A percentile compares a stretch with the other conserved stretches of the same genome.
These are phyloP conservation scores for Torymus texanus DNA, from an alignment of 2,888 invertebrate species.

Conservation along the genomic window DNA sequence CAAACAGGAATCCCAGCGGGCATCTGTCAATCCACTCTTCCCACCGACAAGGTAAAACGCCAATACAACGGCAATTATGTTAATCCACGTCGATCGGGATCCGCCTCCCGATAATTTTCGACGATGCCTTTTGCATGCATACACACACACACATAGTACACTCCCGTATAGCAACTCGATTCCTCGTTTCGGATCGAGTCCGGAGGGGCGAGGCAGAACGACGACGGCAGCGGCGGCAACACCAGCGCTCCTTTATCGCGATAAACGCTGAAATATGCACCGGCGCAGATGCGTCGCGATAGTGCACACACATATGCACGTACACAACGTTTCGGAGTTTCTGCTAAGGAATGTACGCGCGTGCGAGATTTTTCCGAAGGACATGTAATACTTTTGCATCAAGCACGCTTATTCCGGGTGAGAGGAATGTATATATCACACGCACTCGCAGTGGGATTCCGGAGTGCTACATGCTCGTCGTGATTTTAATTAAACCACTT, in stretches of 20 bases:
- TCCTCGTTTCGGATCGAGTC: too few species aligned
- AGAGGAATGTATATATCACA: constrained; percentile 27
- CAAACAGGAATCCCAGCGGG: too few species aligned
- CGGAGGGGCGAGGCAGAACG: too few species aligned
- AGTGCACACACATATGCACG: not conserved
- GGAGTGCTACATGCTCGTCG: not conserved
- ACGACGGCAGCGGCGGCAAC: too few species aligned
- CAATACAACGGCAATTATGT: constrained; percentile 2
- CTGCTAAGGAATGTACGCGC: not conserved
- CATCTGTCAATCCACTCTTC: too few species aligned
- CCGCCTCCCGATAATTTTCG: constrained; percentile 32
- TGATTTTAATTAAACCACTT: constrained; percentile 36
- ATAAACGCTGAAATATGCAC: constrained; percentile 54
- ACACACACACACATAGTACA: too few species aligned
- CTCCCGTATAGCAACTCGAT: too few species aligned
- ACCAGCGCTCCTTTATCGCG: constrained; percentile 52
- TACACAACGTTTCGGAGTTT: not conserved
- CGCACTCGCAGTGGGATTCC: constrained; percentile 2
- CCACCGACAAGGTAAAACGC: too few species aligned
- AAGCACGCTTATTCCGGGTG: not conserved
- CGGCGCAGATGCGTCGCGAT: constrained; percentile 23
- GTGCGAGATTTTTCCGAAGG: constrained; percentile 30
- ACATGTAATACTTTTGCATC: not conserved
- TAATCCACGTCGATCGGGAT: constrained; percentile 8
- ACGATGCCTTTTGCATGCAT: constrained; percentile 25